A percentile compares a stretch with the other conserved stretches of the same genome.
Evolutionary conservation across 2,888 invertebrate genomes (phyloP).

Genomic region (Hipparchia semele): DNA sequence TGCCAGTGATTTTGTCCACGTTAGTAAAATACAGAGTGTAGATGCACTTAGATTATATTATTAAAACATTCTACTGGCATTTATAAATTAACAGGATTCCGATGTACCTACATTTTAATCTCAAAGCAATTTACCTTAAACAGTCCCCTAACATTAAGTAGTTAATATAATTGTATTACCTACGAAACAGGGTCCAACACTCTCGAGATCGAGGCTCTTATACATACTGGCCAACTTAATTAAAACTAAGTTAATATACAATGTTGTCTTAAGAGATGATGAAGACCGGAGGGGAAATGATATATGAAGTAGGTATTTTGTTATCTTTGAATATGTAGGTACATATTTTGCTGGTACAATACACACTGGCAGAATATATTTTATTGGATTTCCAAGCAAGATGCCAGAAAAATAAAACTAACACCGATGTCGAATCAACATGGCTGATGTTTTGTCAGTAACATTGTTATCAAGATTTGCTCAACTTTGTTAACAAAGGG

Average conservation of each 20-base stretch:
- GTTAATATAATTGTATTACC: conserved; percentile 30
- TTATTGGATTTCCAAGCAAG: not conserved
- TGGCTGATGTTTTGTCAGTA: not conserved
- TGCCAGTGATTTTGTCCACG: too few species aligned
- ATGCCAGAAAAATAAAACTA: conserved; percentile 4
- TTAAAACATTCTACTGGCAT: not conserved
- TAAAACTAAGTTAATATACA: conserved; percentile 37
- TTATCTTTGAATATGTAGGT: not conserved
- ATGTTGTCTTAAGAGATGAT: conserved; percentile 29
- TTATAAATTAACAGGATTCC: conserved; percentile 23
- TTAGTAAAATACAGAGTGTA: not conserved
- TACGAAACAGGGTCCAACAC: conserved; percentile 28
- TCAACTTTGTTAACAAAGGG: not conserved
- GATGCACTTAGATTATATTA: not conserved
- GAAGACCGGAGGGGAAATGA: conserved; percentile 9
- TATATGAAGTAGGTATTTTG: conserved; percentile 12
- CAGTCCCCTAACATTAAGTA: conserved; percentile 32
- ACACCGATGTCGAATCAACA: conserved; percentile 6
- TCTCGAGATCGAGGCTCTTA: conserved; percentile 29
- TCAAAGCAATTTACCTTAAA: conserved; percentile 28
- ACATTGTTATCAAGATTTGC: not conserved
- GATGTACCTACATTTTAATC: conserved; percentile 28
- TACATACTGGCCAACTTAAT: conserved; percentile 35
- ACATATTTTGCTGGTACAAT: conserved; percentile 3
- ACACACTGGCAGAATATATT: conserved; percentile 5